Conservation (phyloP, 64 coral and sea anemone genomes). For the Cladopsammia gracilis region DNA sequence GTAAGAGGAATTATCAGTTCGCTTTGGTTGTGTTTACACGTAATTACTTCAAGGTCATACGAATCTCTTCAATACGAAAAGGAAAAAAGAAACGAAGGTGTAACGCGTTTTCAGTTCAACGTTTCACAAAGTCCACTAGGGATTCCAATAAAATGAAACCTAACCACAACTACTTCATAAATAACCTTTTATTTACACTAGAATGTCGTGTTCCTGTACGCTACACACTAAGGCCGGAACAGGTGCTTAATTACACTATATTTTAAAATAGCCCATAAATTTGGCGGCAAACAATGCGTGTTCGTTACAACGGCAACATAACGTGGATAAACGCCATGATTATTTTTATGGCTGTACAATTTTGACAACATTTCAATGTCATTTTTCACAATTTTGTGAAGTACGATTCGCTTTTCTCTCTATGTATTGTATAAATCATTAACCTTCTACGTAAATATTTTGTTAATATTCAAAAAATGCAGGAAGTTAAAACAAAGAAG, state of each 20-base stretch:
- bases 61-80: no score
- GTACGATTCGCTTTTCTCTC: neutral
- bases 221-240: neutral
- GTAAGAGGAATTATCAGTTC: no score
- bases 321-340: neutral
- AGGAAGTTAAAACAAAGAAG: neutral
- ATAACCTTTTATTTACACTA: constrained; percentile 21
- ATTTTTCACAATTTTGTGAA: neutral
- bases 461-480: neutral
- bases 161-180: neutral
- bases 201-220: no score
- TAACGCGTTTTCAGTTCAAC: no score
- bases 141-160: no score
- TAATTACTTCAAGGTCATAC: no score
- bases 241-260: neutral
- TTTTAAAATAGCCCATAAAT: neutral
- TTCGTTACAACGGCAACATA: neutral
- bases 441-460: neutral
- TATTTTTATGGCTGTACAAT: neutral
- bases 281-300: neutral
- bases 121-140: no score
- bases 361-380: neutral
- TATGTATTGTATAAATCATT: neutral
- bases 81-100: neutral
- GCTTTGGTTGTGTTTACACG: no score